phyloP scores from a whole-genome alignment of 2,113 vertebrate genomes.

The Gallinago media region DNA sequence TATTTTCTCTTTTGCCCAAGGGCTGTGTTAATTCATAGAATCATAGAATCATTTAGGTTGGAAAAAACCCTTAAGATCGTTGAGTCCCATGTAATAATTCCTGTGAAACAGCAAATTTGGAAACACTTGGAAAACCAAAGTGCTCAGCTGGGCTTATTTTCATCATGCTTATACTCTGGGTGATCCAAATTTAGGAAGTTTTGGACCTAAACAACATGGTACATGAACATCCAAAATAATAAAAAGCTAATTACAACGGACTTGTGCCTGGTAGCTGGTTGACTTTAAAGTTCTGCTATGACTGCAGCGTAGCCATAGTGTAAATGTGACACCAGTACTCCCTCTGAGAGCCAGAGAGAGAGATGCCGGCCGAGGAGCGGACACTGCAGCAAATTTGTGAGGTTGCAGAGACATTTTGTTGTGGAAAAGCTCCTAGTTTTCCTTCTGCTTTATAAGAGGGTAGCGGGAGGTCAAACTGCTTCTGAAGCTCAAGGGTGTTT shows the following conservation, averaged over 20 bases:
- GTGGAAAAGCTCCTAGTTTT: neutral
- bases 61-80: neutral
- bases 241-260: neutral
- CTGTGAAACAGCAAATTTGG: neutral
- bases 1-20: neutral
- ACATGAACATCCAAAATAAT: neutral
- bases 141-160: neutral
- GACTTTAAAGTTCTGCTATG: neutral
- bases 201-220: neutral
- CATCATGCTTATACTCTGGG: neutral
- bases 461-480: neutral
- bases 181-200: neutral
- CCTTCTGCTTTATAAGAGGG: neutral
- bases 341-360: rapidly evolving
- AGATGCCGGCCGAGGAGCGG: neutral
- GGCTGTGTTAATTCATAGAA: neutral
- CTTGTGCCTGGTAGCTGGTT: neutral
- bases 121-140: neutral
- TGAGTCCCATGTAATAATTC: too few species aligned
- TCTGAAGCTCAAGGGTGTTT: neutral
- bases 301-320: rapidly evolving
- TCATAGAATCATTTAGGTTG: neutral
- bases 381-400: neutral
- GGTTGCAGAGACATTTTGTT: neutral
- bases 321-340: neutral